Evolutionary conservation across 2,113 vertebrate species (phyloP).

Genomic region (Loxodonta africana): DNA sequence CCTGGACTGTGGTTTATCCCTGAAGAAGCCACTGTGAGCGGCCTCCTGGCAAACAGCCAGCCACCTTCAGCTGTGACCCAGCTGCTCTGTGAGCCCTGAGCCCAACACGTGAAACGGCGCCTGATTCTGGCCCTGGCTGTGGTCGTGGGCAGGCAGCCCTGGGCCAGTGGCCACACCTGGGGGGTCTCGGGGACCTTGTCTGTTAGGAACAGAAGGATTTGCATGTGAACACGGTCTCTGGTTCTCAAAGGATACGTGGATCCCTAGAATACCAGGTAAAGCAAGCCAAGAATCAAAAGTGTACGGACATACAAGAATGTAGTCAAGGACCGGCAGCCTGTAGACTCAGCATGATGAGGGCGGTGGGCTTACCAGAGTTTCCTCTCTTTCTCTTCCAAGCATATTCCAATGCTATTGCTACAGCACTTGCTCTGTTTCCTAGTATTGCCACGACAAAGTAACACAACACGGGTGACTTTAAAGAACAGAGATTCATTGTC

Average conservation of each 20-base stretch:
- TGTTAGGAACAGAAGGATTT: neutral
- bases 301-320: rapidly evolving
- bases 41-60: neutral
- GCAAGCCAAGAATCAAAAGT: neutral
- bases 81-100: too few species aligned
- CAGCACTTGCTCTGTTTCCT: neutral
- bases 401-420: rapidly evolving
- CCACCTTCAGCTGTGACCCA: rapidly evolving
- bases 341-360: neutral
- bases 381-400: neutral
- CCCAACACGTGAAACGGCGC: neutral
- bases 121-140: rapidly evolving
- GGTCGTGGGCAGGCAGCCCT: neutral
- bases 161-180: too few species aligned
- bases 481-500: neutral
- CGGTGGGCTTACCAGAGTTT: rapidly evolving
- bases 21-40: rapidly evolving
- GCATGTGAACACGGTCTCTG: rapidly evolving
- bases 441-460: neutral
- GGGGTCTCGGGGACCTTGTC: neutral
- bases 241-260: neutral
- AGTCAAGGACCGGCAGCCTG: rapidly evolving
- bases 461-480: neutral
- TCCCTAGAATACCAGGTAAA: neutral
- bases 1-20: neutral